Conservation (phyloP, 2,113 vertebrate genomes). For the Catagonus wagneri region DNA sequence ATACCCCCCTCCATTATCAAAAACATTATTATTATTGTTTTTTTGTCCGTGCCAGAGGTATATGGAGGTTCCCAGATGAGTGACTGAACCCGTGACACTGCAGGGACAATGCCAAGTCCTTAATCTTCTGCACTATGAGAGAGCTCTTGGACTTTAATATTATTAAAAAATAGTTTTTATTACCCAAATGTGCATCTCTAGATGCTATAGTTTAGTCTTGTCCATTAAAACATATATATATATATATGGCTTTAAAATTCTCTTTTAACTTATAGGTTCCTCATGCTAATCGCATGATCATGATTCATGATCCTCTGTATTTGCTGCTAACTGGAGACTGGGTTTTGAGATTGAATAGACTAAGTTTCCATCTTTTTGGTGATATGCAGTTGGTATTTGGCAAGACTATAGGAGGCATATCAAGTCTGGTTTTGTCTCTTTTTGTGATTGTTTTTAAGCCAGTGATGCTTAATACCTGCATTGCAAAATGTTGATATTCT, state of each 20-base stretch:
- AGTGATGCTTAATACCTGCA: not conserved
- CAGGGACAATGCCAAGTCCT: too few relatives aligned
- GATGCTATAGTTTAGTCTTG: constrained; percentile 7
- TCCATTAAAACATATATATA: not conserved
- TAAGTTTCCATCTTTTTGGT: not conserved
- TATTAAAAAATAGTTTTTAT: not conserved
- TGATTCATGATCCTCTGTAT: constrained; percentile 6
- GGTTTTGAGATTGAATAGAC: not conserved
- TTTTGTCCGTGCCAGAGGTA: too few relatives aligned
- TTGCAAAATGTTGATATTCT: constrained; percentile 1
- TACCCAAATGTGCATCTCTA: constrained; percentile 1
- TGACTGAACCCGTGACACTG: too few relatives aligned
- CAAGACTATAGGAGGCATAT: not conserved
- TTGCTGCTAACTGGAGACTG: not conserved
- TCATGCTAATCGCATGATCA: not conserved
- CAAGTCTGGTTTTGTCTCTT: not conserved
- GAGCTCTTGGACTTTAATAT: not conserved
- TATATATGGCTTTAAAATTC: not conserved
- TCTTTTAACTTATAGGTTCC: not conserved
- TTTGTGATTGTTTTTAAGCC: constrained; percentile 8
- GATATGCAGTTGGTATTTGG: not conserved
- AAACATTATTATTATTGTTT: not conserved
- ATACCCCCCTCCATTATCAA: not conserved
- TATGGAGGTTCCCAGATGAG: too few relatives aligned
- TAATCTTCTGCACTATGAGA: too few relatives aligned